phyloP scores from a whole-genome alignment of 2,113 vertebrate species.

The Cnemophilus loriae region DNA sequence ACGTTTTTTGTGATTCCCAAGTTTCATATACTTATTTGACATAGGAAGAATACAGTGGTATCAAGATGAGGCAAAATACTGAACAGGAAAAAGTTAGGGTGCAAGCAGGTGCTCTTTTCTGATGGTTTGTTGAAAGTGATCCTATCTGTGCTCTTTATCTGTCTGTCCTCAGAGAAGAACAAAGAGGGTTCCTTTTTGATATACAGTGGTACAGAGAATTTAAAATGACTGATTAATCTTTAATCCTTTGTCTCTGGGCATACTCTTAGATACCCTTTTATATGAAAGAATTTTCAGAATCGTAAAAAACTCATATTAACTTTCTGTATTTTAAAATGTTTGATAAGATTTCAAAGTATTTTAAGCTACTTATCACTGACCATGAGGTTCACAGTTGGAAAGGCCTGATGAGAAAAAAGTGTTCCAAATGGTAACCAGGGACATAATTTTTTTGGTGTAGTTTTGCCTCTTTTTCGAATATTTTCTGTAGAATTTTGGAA shows the following conservation, averaged over 20 bases:
- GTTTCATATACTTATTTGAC: constrained; percentile 27
- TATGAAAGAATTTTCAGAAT: constrained; percentile 32
- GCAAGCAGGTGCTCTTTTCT: constrained; percentile 16
- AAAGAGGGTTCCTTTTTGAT: constrained; percentile 29
- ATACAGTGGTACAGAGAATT: constrained; percentile 11
- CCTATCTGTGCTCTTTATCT: constrained; percentile 30
- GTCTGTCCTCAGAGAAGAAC: constrained; percentile 9
- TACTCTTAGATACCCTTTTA: constrained; percentile 17
- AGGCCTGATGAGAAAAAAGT: neutral
- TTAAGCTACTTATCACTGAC: neutral
- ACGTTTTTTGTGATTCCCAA: constrained; percentile 49
- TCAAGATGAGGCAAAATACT: neutral
- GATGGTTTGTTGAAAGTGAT: constrained; percentile 28
- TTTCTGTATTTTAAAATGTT: constrained; percentile 48
- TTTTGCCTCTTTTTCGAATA: neutral
- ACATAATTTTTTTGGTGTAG: neutral
- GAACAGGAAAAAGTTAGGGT: neutral
- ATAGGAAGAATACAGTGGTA: neutral
- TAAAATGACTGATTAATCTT: constrained; percentile 59
- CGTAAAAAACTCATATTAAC: constrained; percentile 21
- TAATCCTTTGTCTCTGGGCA: neutral
- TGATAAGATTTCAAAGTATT: constrained; percentile 46
- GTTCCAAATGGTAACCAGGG: neutral
- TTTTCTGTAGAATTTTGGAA: neutral
- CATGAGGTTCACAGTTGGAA: constrained; percentile 1